A percentile compares a stretch with the other conserved stretches of the same genome.
Conservation (phyloP, 1,140 invertebrate genomes). For the Diploscapter pachys region DNA sequence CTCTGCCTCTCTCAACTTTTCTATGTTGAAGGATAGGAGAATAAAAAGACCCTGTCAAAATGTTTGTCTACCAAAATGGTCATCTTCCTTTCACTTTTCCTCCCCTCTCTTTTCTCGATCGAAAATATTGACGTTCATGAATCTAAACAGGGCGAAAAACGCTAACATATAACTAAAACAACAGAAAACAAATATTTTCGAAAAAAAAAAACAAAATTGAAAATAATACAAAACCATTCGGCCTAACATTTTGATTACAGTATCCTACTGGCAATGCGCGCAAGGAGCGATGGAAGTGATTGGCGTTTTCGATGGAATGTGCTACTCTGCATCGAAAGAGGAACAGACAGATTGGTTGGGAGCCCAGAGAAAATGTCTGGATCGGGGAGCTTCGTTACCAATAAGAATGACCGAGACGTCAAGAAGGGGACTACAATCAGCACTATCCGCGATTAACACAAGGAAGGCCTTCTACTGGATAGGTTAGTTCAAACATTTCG, state of each 20-base stretch:
- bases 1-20: too few species aligned
- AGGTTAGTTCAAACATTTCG: not conserved
- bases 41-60: too few species aligned
- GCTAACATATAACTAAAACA: not conserved
- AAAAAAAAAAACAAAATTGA: not conserved
- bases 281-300: conserved; percentile 41
- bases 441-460: conserved; percentile 16
- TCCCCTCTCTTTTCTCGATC: not conserved
- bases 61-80: too few species aligned
- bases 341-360: conserved; percentile 39
- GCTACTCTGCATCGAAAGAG: conserved; percentile 28
- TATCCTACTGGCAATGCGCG: conserved; percentile 42
- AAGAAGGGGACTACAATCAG: conserved; percentile 24
- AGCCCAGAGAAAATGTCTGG: conserved; percentile 41
- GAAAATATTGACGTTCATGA: not conserved
- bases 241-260: conserved; percentile 23
- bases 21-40: too few species aligned
- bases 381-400: conserved; percentile 37
- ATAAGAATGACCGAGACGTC: conserved; percentile 29
- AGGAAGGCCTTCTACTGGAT: conserved; percentile 34
- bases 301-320: conserved; percentile 37
- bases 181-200: not conserved
- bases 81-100: too few species aligned
- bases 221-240: not conserved
- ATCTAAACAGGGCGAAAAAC: not conserved